Percentiles rank a stretch among this genome's conserved stretches.
These are phyloP conservation scores for Loxodonta africana DNA, from an alignment of 2,113 vertebrate genomes.

Conservation along the genomic window DNA sequence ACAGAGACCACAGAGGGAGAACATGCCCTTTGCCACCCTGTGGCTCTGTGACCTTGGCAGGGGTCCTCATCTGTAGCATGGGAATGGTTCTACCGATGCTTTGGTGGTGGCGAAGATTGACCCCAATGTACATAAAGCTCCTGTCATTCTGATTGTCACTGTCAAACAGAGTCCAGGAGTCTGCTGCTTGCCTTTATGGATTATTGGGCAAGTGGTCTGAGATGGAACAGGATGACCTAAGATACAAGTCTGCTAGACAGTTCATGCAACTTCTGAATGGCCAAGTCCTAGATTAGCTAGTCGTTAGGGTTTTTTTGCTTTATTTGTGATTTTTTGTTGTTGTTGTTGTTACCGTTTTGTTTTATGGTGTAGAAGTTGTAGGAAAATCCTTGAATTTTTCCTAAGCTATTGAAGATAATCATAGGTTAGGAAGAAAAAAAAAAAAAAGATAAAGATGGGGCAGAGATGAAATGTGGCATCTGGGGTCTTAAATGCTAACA, in stretches of 20 bases:
- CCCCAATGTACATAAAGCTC: neutral
- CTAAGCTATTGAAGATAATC: neutral
- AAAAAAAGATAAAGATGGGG: neutral
- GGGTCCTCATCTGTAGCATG: neutral
- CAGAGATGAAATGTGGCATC: too few relatives aligned
- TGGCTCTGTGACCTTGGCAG: neutral
- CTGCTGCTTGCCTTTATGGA: neutral
- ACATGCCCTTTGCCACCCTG: neutral
- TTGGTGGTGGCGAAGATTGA: neutral
- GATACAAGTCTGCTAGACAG: neutral
- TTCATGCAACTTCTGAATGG: neutral
- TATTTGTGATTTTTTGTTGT: neutral
- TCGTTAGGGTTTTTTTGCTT: neutral
- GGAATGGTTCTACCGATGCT: too few relatives aligned
- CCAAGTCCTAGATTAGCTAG: neutral
- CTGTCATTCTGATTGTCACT: neutral
- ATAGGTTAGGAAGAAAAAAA: neutral
- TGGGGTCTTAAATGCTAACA: too few relatives aligned
- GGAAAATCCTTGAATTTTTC: neutral
- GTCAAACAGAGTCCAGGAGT: neutral
- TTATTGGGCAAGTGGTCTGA: neutral
- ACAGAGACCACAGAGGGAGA: neutral
- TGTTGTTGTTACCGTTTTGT: neutral
- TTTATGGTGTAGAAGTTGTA: neutral
- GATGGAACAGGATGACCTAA: neutral